A percentile compares a stretch with the other conserved stretches of the same genome.
These are phyloP conservation scores for Scotopteryx bipunctaria DNA, from an alignment of 2,888 invertebrate species.

Conservation along the genomic window DNA sequence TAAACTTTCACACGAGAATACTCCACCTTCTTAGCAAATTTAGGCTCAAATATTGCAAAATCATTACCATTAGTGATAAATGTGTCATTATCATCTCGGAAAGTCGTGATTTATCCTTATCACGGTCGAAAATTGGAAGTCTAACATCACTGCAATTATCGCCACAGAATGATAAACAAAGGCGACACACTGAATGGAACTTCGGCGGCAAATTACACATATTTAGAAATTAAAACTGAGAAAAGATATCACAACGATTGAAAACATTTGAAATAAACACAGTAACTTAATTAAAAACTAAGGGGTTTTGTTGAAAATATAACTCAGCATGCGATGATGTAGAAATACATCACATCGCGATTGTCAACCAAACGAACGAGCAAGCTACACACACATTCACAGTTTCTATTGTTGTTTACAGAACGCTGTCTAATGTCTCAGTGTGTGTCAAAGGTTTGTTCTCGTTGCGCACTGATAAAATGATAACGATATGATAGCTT, in stretches of 20 bases:
- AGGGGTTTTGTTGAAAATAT: slow-evolving; percentile 79
- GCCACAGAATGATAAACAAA: slow-evolving; percentile 93
- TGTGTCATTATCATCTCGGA: slow-evolving; percentile 90
- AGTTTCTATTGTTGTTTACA: slow-evolving; percentile 72
- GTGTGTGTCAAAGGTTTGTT: slow-evolving; percentile 64
- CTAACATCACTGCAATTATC: slow-evolving; percentile 88
- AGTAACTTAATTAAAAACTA: slow-evolving; percentile 78
- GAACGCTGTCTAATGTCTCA: slow-evolving; percentile 64
- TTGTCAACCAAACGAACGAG: slow-evolving; percentile 81
- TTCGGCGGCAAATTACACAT: slow-evolving; percentile 96
- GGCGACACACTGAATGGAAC: slow-evolving; percentile 96
- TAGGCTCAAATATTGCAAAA: slow-evolving; percentile 55
- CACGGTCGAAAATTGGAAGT: slow-evolving; percentile 90
- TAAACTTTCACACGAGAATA: slow-evolving; percentile 83
- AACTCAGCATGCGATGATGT: slow-evolving; percentile 82
- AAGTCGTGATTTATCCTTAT: slow-evolving; percentile 87
- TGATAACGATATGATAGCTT: slow-evolving; percentile 70
- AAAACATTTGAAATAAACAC: slow-evolving; percentile 82
- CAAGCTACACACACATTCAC: slow-evolving; percentile 79
- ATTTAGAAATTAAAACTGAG: slow-evolving; percentile 85
- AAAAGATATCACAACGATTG: slow-evolving; percentile 78
- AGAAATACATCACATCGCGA: slow-evolving; percentile 83
- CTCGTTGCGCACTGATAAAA: slow-evolving; percentile 73
- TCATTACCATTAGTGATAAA: slow-evolving; percentile 90
- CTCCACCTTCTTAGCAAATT: slow-evolving; percentile 54